Base-by-base conservation (phyloP, 2,797 vertebrate genomes). In the Peromyscus attwateri region DNA sequence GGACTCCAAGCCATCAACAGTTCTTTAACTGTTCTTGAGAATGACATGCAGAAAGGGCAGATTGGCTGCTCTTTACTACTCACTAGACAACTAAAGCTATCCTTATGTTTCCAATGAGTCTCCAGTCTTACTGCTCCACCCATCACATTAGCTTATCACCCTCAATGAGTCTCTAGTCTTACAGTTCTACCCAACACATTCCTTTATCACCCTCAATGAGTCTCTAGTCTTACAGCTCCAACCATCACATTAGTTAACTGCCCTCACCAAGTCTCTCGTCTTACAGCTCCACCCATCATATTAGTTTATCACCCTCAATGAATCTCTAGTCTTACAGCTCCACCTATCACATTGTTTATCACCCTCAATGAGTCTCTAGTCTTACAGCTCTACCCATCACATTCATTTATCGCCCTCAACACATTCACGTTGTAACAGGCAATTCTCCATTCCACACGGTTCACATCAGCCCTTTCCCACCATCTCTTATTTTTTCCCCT, bases 11-110 rank as follows among this genome's bases (percentile, higher is more conserved):
- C 29, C 43, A 94, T 23, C 90, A 90, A 76, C 25, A 92, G 37
- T 57, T 85, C 52, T 90, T 92, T 64, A 80, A 94, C n/a, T 46
- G 83, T 43, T 90, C 96, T 68, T 93, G 11, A 83, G 49, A 90
- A 92, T 46, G 68, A 70, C 31, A 37, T 55, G 37, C 16, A 87
- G 12, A 95, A 96, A 95, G 34, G 46, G 80, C 7, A 70, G 21
- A 70, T 11, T 2, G 49, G 13, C 82, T 83, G 40, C 49, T 94
- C 85, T 91, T 89, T 46, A n/a, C 64, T 70, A 93, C 31, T 92
- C 80, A 0, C 1, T 77, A 92, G 49, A 49, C 14, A 84, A 85
- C 57, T 73, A 88, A 94, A 95, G 40, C 29, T 82, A 79, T n/a
- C 31, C 25, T 4, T 4, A 7, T 1, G 21, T 43, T 81, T 85